Percentiles rank a stretch among this genome's conserved stretches.
These are phyloP conservation scores for Otus sunia DNA, from an alignment of 2,113 vertebrate species.

Conservation along the genomic window DNA sequence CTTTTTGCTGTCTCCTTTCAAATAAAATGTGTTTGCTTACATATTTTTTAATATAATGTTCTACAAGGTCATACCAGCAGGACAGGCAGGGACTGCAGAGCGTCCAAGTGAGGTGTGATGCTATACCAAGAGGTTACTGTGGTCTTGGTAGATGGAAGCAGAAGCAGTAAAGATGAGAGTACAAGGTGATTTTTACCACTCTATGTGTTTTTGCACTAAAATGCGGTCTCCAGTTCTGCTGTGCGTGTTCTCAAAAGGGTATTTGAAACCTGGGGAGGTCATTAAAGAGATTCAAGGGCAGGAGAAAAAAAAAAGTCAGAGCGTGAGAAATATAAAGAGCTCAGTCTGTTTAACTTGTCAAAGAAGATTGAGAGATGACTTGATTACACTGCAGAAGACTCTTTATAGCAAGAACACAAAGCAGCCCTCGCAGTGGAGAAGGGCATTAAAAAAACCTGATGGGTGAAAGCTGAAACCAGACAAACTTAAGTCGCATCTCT, in stretches of 20 bases:
- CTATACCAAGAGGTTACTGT: neutral
- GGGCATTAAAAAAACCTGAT: neutral
- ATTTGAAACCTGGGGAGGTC: neutral
- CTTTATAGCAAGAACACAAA: neutral
- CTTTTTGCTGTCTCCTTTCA: neutral
- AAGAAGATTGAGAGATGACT: neutral
- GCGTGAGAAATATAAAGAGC: neutral
- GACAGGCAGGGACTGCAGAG: neutral
- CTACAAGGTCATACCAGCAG: fast-evolving
- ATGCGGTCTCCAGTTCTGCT: neutral
- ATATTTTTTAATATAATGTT: neutral
- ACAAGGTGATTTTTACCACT: neutral
- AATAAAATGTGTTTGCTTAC: neutral
- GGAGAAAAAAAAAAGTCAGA: neutral
- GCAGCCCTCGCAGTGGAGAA: neutral
- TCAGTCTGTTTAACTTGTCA: slow-evolving; percentile 25
- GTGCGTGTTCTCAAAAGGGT: neutral
- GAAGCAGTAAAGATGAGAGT: neutral
- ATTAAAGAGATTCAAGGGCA: neutral
- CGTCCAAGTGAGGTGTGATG: fast-evolving
- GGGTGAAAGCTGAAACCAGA: neutral
- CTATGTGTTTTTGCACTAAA: neutral
- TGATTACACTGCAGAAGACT: neutral
- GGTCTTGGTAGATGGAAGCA: neutral
- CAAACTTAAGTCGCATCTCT: neutral